These are phyloP conservation scores for Amia ocellicauda DNA, from an alignment of 2,113 vertebrate genomes.

Conservation along the genomic window DNA sequence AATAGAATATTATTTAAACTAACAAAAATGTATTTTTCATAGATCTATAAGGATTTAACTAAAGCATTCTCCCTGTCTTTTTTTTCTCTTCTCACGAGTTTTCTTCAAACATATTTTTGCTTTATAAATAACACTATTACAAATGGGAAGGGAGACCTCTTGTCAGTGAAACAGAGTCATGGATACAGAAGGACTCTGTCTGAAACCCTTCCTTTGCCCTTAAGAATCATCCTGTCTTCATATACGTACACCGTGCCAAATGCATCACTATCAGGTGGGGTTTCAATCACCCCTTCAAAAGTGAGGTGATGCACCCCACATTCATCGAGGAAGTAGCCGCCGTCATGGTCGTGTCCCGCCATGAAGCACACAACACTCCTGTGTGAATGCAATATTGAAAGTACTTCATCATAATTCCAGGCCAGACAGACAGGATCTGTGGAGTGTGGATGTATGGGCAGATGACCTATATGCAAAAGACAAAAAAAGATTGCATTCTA, in stretches of 20 bases:
- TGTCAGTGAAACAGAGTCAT: neutral
- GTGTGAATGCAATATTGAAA: constrained; percentile 71
- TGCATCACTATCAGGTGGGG: constrained; percentile 72
- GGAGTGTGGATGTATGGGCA: constrained; percentile 78
- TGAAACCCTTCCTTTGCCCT: constrained; percentile 74
- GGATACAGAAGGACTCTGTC: constrained; percentile 67
- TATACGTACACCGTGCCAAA: constrained; percentile 80
- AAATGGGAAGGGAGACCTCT: no score
- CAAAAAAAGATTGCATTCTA: constrained; percentile 22
- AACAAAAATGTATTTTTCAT: no score
- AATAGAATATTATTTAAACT: no score
- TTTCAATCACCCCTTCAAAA: constrained; percentile 84
- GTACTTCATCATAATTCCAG: constrained; percentile 80
- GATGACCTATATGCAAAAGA: constrained; percentile 70
- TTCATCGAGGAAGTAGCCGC: constrained; percentile 71
- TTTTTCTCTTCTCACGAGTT: no score
- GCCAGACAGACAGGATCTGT: constrained; percentile 70
- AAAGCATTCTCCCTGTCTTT: no score
- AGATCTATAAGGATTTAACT: no score
- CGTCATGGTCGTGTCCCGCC: constrained; percentile 83
- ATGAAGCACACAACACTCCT: constrained; percentile 80
- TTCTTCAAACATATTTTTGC: no score
- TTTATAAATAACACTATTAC: no score
- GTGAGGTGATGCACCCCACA: constrained; percentile 82
- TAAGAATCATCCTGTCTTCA: constrained; percentile 80